phyloP scores from a whole-genome alignment of 2,888 invertebrate species.

The Lasiommata megera region DNA sequence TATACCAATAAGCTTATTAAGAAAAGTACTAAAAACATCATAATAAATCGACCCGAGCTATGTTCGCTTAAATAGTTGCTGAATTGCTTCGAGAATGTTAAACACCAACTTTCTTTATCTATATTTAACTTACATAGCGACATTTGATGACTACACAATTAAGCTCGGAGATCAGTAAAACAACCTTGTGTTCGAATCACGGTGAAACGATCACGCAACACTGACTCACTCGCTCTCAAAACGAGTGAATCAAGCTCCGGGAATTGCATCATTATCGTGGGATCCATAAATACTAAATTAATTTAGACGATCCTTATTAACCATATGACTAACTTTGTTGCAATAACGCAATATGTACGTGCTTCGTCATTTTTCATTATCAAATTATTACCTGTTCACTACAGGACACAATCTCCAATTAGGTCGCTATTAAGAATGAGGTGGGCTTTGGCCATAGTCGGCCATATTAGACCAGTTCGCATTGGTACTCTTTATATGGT shows the following conservation, averaged over 20 bases:
- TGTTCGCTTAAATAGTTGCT: not conserved
- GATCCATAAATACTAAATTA: constrained; percentile 13
- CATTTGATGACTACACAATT: constrained; percentile 22
- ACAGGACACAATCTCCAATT: too few species aligned
- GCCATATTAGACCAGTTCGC: too few species aligned
- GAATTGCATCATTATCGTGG: constrained; percentile 47
- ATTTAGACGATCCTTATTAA: not conserved
- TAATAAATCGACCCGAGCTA: not conserved
- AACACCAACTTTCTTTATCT: not conserved
- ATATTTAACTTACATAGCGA: not conserved
- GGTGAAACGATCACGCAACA: constrained; percentile 58
- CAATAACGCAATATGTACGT: too few species aligned
- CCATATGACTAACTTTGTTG: constrained; percentile 4
- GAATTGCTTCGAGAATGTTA: not conserved
- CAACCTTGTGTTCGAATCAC: constrained; percentile 46
- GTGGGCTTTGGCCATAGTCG: too few species aligned
- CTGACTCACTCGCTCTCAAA: constrained; percentile 51
- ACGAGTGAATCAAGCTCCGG: constrained; percentile 47
- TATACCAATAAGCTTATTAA: not conserved
- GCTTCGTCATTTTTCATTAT: too few species aligned
- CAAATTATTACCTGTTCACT: too few species aligned
- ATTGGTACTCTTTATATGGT: too few species aligned
- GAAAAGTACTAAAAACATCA: not conserved
- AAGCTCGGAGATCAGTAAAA: constrained; percentile 38
- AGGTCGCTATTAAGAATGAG: too few species aligned